A percentile compares a stretch with the other conserved stretches of the same genome.
These are phyloP conservation scores for Ceratosolen solmsi DNA, from an alignment of 1,140 invertebrate genomes.

Conservation along the genomic window DNA sequence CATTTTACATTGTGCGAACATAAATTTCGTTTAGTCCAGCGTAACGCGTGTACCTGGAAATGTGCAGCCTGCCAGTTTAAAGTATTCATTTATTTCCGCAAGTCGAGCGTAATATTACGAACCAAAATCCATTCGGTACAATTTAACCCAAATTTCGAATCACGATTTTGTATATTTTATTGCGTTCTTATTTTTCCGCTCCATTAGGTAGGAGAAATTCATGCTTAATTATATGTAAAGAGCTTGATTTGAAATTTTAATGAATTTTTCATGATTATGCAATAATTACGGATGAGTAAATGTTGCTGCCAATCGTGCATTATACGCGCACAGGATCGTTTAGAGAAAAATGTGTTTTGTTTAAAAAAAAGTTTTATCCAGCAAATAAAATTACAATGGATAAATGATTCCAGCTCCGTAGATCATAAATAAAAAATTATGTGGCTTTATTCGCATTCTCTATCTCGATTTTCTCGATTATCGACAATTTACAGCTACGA, in stretches of 20 bases:
- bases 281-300: background rate
- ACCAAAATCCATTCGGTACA: background rate
- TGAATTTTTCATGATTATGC: background rate
- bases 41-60: background rate
- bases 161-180: background rate
- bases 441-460: background rate
- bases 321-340: background rate
- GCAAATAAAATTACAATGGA: background rate
- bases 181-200: background rate
- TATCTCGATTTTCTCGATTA: background rate
- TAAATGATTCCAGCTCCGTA: background rate
- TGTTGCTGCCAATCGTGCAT: background rate
- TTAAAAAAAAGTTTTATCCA: background rate
- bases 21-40: background rate
- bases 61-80: background rate
- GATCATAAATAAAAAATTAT: background rate
- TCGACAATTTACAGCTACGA: background rate
- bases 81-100: background rate
- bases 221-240: background rate
- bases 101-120: background rate
- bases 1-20: conserved; percentile 1
- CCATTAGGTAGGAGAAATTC: background rate
- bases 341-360: no score
- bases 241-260: background rate
- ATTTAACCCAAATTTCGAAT: background rate